A percentile compares a stretch with the other conserved stretches of the same genome.
These are phyloP conservation scores for Nemopilema nomurai DNA, from an alignment of 30 jellyfish, hydroid and myxozoan species.

Conservation along the genomic window DNA sequence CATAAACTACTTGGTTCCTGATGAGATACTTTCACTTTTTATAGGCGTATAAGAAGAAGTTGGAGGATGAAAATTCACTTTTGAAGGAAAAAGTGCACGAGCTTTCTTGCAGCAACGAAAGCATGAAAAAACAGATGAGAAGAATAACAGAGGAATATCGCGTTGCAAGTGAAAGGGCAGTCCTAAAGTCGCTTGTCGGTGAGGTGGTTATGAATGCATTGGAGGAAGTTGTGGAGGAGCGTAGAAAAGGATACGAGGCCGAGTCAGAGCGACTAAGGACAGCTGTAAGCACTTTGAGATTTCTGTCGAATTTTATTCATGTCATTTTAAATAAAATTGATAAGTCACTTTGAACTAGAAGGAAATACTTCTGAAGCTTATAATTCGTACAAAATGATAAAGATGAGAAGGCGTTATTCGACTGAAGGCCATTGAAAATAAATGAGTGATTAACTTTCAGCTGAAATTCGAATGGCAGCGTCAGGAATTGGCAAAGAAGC, in stretches of 20 bases:
- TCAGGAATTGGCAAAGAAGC: not conserved
- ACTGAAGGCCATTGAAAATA: not conserved
- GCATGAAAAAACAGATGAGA: not conserved
- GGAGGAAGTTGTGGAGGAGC: not conserved
- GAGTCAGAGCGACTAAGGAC: not conserved
- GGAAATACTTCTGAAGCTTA: too few species aligned
- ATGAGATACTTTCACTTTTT: too few species aligned
- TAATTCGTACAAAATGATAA: too few species aligned
- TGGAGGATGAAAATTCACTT: not conserved
- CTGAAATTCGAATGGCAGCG: not conserved
- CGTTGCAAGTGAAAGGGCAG: not conserved
- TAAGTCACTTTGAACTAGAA: too few species aligned
- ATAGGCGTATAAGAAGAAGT: not conserved
- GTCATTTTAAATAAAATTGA: too few species aligned
- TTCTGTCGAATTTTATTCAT: too few species aligned
- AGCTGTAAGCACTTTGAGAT: constrained; percentile 3
- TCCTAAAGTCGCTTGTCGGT: not conserved
- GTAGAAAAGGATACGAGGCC: not conserved
- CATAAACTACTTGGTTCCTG: too few species aligned
- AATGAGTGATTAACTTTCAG: not conserved
- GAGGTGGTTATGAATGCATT: not conserved
- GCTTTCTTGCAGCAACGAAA: not conserved
- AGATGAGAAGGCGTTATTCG: not conserved
- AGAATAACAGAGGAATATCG: not conserved
- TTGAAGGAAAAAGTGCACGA: not conserved